These are phyloP conservation scores for Tenebrosternarchus preto DNA, from an alignment of 2,113 vertebrate genomes.

Conservation along the genomic window DNA sequence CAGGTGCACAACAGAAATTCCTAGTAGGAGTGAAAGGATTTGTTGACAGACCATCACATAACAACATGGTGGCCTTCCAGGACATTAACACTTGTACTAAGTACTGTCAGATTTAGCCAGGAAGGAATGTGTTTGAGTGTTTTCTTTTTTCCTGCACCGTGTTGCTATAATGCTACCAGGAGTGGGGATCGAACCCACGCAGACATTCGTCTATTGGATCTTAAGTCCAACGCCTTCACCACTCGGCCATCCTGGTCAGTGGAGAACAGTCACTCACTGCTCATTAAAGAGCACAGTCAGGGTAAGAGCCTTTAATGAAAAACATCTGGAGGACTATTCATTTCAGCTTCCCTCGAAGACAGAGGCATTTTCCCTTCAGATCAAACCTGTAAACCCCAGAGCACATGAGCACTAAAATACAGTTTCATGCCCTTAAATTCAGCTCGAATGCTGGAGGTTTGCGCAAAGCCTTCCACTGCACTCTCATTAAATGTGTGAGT, in stretches of 20 bases:
- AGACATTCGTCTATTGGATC: neutral
- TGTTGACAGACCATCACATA: neutral
- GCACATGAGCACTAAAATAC: neutral
- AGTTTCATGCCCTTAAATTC: constrained; percentile 14
- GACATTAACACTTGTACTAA: too few relatives aligned
- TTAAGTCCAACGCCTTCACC: neutral
- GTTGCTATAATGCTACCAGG: neutral
- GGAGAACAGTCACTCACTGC: neutral
- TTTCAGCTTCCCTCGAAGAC: constrained; percentile 10
- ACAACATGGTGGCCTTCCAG: too few relatives aligned
- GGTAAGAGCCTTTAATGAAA: constrained; percentile 19
- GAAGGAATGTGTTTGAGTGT: too few relatives aligned
- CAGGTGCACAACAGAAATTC: too few relatives aligned
- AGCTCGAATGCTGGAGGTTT: neutral
- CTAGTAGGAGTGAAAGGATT: too few relatives aligned
- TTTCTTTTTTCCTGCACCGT: too few relatives aligned
- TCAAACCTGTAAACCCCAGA: neutral
- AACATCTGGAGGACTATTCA: neutral
- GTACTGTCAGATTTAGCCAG: too few relatives aligned
- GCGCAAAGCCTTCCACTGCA: neutral
- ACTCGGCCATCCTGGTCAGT: neutral
- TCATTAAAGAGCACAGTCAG: neutral
- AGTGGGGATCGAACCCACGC: neutral
- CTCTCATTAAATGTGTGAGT: neutral
- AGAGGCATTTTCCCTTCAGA: neutral